These are phyloP conservation scores for Paradoxurus hermaphroditus DNA, from an alignment of 2,113 vertebrate species.

Conservation along the genomic window DNA sequence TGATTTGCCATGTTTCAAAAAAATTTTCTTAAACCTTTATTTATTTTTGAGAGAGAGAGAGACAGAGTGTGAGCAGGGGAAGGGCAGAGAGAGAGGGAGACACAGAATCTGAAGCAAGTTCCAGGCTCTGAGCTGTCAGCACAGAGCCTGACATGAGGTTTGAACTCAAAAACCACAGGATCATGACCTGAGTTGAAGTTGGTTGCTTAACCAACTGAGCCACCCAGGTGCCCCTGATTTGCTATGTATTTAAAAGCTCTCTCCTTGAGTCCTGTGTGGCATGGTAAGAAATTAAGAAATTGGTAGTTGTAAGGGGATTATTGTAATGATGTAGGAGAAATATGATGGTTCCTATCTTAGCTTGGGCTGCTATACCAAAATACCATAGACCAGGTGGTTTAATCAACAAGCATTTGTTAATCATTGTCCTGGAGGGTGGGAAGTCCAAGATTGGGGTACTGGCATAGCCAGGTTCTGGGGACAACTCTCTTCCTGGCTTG, in stretches of 20 bases:
- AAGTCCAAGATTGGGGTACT: background rate
- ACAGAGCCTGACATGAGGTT: too few species aligned
- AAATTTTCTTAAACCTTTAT: too few species aligned
- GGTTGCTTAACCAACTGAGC: too few species aligned
- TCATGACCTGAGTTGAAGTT: too few species aligned
- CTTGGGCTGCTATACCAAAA: background rate
- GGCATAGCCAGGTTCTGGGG: background rate
- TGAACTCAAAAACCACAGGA: too few species aligned
- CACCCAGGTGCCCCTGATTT: background rate
- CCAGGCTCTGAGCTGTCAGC: too few species aligned
- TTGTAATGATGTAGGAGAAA: background rate
- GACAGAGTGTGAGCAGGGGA: too few species aligned
- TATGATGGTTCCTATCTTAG: background rate
- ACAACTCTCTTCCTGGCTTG: background rate
- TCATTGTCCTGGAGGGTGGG: background rate
- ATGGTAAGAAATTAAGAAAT: background rate
- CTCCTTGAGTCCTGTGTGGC: background rate
- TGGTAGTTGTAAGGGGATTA: background rate
- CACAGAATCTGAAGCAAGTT: too few species aligned
- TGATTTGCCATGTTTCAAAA: background rate
- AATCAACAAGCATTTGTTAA: background rate
- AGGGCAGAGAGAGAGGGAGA: too few species aligned
- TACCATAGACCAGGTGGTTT: background rate
- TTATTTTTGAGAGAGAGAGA: too few species aligned
- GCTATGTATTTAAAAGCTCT: background rate